Base-by-base conservation (phyloP, 2,888 invertebrate species). In the Orthosia gracilis region DNA sequence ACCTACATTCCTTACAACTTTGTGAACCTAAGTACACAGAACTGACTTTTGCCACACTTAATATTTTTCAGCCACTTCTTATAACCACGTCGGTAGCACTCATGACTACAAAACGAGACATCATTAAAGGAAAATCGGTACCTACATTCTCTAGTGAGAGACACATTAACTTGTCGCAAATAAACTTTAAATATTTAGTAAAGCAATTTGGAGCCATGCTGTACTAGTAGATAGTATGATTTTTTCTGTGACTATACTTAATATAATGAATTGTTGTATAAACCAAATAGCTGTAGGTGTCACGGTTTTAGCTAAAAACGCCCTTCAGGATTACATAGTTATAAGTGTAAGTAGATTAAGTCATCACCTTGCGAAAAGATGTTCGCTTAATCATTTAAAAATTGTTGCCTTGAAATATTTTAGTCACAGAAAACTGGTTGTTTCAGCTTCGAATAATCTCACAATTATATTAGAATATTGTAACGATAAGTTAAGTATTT, bases 401-500 rank as follows among this genome's bases (percentile, higher is more conserved):
- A 92, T 91, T 90, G 93, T 92, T 94, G 94, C 95, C 94, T 95
- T 94, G 92, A 92, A 91, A 93, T 92, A 91, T 89, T 91, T 93
- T 92, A 93, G 90, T 91, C 92, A 94, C 94, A 91, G 87, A 92
- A 92, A 92, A 93, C 93, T 91, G 95, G 93, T 94, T 94, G 93
- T 95, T 94, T 94, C 94, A 91, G 94, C 94, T 94, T 94, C 90
- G 92, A 93, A 94, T 93, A 92, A 92, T 92, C 92, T 91, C 94
- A 94, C 93, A 91, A 92, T 91, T 91, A 90, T 89, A 94, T 91
- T 92, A 94, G 91, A 91, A 88, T 94, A 94, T 92, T 87, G 89
- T 95, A 94, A 92, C 86, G 84, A 92, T 94, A 94, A 94, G 92
- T 94, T 94, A 93, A 94, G 94, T 94, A 93, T 95, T 94, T 95